A percentile compares a stretch with the other conserved stretches of the same genome.
phyloP scores from a whole-genome alignment of 2,113 vertebrate genomes.

The Phaethornis superciliosus region DNA sequence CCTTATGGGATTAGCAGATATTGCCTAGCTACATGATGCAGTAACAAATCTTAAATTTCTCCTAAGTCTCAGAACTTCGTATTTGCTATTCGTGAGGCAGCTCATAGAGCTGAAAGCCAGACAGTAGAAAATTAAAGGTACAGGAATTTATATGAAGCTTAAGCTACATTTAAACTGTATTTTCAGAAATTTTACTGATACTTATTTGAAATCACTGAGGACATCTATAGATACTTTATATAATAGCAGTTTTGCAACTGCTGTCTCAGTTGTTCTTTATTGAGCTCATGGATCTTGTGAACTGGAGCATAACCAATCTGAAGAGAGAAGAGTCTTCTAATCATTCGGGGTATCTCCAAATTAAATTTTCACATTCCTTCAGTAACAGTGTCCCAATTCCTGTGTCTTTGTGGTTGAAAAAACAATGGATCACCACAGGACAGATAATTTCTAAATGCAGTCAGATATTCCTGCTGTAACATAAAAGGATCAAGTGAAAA shows the following conservation, averaged over 20 bases:
- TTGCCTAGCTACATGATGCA: not conserved
- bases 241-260: not conserved
- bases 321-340: constrained; percentile 13
- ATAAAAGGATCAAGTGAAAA: not conserved
- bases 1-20: not conserved
- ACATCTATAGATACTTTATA: constrained; percentile 18
- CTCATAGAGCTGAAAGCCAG: not conserved
- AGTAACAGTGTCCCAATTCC: not conserved
- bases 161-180: not conserved
- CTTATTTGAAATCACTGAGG: constrained; percentile 23
- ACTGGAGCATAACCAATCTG: constrained; percentile 32
- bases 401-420: not conserved
- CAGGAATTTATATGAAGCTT: not conserved
- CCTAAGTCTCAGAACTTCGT: not conserved
- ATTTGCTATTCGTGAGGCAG: not conserved
- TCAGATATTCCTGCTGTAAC: not conserved
- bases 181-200: not conserved
- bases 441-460: not conserved
- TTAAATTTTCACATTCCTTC: constrained; percentile 18
- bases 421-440: not conserved
- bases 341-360: constrained; percentile 17
- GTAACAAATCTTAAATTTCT: not conserved
- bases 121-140: not conserved
- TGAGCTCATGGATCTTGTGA: constrained; percentile 6
- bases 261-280: not conserved